Conservation (phyloP, 2,113 vertebrate species). For the Peromyscus californicus region DNA sequence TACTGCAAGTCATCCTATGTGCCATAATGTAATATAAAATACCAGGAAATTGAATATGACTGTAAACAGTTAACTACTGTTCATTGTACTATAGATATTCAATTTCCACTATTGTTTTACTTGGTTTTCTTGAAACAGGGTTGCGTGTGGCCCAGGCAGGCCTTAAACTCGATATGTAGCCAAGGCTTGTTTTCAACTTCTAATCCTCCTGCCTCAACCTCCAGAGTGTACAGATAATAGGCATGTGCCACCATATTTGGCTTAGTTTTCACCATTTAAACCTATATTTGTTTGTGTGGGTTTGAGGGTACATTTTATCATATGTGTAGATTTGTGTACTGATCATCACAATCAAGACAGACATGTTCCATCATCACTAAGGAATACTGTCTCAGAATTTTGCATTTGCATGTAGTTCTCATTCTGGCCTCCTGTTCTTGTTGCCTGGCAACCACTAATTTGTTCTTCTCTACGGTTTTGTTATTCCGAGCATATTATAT, state of each 20-base stretch:
- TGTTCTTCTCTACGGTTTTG: conserved; percentile 56
- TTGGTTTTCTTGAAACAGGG: neutral
- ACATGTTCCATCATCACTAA: neutral
- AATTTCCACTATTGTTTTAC: neutral
- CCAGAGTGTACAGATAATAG: neutral
- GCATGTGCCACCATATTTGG: neutral
- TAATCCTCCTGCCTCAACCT: neutral
- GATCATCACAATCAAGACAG: neutral
- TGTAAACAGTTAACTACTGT: neutral
- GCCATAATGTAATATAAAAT: neutral
- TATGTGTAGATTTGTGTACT: neutral
- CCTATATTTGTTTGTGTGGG: neutral
- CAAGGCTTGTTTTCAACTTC: neutral
- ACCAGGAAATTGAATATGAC: neutral
- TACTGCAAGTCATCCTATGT: neutral
- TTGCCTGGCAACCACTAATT: conserved; percentile 66
- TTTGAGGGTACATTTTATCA: neutral
- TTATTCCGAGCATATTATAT: conserved; percentile 60
- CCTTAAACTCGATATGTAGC: neutral
- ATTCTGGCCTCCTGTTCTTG: conserved; percentile 24
- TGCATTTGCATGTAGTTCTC: conserved; percentile 40
- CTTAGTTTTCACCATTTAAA: neutral
- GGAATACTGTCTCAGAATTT: neutral
- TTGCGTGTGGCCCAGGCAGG: neutral
- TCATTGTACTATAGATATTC: neutral